phyloP scores from a whole-genome alignment of 2,797 vertebrate genomes.

The Cheirogaleus major region DNA sequence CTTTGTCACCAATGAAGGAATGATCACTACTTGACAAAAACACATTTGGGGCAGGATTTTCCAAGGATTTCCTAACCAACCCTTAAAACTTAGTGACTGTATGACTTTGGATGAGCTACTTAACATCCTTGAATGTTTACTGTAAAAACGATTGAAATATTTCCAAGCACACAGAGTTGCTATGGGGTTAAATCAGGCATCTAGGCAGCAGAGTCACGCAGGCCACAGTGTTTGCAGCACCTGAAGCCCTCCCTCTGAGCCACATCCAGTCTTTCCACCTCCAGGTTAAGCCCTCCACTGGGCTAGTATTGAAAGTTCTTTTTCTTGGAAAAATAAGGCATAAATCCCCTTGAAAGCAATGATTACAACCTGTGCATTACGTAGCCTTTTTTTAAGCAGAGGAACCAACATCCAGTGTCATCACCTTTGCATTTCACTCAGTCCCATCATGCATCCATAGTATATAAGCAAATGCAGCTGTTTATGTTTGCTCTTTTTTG shows the following conservation, averaged over 20 bases:
- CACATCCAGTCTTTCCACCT: not conserved
- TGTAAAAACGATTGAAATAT: not conserved
- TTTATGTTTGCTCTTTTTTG: not conserved
- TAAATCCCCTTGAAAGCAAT: not conserved
- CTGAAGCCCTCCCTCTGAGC: not conserved
- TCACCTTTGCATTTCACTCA: not conserved
- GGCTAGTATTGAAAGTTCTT: not conserved
- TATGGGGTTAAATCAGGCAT: not conserved
- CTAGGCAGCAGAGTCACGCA: accelerated
- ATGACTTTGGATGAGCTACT: not conserved
- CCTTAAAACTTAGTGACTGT: not conserved
- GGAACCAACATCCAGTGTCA: not conserved
- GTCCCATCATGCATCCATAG: not conserved
- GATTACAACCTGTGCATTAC: not conserved
- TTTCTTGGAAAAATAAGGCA: not conserved
- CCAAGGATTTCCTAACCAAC: not conserved
- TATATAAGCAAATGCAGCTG: not conserved
- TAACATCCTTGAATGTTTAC: not conserved
- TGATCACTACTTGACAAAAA: not conserved
- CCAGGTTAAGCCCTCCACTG: not conserved
- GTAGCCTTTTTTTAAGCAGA: not conserved
- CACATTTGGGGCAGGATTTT: not conserved
- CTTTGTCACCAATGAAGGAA: not conserved
- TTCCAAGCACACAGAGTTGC: not conserved
- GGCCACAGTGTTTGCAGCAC: not conserved